A percentile compares a stretch with the other conserved stretches of the same genome.
phyloP scores from a whole-genome alignment of 2,888 invertebrate species.

The Morinoia aosen region DNA sequence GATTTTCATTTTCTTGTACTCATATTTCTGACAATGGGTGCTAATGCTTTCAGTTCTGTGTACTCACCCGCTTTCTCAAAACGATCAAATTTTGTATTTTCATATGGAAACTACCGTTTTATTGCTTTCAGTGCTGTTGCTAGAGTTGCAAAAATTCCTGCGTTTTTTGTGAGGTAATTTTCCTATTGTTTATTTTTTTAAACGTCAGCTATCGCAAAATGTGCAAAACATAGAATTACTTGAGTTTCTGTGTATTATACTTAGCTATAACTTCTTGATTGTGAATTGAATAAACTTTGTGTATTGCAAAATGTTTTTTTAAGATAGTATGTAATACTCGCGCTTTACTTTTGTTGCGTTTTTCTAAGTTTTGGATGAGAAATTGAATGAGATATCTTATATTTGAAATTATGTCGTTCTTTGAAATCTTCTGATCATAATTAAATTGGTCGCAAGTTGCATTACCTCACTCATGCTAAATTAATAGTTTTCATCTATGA shows the following conservation, averaged over 20 bases:
- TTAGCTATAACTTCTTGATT: neutral
- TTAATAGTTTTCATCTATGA: neutral
- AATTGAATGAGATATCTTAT: neutral
- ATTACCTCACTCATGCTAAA: neutral
- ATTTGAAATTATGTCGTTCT: neutral
- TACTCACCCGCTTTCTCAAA: neutral
- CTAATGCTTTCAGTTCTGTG: neutral
- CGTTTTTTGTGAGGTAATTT: neutral
- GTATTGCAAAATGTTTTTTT: neutral
- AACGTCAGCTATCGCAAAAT: neutral
- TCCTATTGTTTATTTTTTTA: neutral
- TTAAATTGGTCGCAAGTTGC: neutral
- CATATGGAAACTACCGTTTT: neutral
- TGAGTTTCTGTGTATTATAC: neutral
- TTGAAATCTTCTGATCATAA: neutral
- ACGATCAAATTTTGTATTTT: slow-evolving; percentile 1
- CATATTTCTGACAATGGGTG: neutral
- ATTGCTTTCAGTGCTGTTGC: neutral
- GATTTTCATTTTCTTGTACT: neutral
- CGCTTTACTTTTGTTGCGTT: neutral
- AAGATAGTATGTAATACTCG: neutral
- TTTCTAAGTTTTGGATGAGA: neutral
- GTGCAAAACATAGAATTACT: slow-evolving; percentile 7
- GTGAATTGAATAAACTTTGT: slow-evolving; percentile 1
- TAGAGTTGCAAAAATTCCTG: neutral